phyloP scores from a whole-genome alignment of 2,797 vertebrate species.

The Sorex maritimensis region DNA sequence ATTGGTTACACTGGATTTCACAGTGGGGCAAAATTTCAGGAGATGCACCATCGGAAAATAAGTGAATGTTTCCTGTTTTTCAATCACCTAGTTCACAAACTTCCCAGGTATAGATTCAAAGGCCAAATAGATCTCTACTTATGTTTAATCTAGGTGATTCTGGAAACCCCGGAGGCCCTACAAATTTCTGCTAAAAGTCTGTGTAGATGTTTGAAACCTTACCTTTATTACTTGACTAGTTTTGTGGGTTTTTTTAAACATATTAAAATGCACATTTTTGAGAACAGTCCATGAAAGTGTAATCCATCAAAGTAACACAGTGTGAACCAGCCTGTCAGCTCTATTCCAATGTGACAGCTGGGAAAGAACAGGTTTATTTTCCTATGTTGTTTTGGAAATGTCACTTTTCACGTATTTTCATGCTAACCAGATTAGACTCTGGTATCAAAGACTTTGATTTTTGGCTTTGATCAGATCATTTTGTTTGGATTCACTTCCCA shows the following conservation, averaged over 20 bases:
- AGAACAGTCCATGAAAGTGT: constrained; percentile 63
- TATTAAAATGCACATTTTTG: constrained; percentile 74
- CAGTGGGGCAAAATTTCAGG: constrained; percentile 13
- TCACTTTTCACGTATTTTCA: constrained; percentile 43
- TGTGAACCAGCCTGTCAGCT: constrained; percentile 67
- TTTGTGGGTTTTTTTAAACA: constrained; percentile 6
- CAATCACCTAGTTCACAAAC: neutral
- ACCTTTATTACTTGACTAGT: constrained; percentile 55
- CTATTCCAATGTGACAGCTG: constrained; percentile 38
- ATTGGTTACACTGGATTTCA: constrained; percentile 65
- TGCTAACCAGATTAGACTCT: constrained; percentile 63
- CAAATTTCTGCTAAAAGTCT: constrained; percentile 39
- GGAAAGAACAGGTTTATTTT: constrained; percentile 66
- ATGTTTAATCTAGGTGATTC: neutral
- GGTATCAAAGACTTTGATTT: constrained; percentile 31
- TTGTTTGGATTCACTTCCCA: constrained; percentile 13
- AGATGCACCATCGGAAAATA: constrained; percentile 5
- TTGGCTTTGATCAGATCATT: constrained; percentile 53
- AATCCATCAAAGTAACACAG: constrained; percentile 74
- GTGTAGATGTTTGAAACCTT: constrained; percentile 35
- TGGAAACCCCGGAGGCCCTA: neutral
- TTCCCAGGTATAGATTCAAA: neutral
- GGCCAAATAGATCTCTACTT: neutral
- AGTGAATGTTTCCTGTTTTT: constrained; percentile 23
- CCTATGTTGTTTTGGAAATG: constrained; percentile 41